Evolutionary conservation across 2,888 invertebrate genomes (phyloP), one percentile per base, ranked within the genome.

Genomic region (Rambutsinella grinnellia): DNA sequence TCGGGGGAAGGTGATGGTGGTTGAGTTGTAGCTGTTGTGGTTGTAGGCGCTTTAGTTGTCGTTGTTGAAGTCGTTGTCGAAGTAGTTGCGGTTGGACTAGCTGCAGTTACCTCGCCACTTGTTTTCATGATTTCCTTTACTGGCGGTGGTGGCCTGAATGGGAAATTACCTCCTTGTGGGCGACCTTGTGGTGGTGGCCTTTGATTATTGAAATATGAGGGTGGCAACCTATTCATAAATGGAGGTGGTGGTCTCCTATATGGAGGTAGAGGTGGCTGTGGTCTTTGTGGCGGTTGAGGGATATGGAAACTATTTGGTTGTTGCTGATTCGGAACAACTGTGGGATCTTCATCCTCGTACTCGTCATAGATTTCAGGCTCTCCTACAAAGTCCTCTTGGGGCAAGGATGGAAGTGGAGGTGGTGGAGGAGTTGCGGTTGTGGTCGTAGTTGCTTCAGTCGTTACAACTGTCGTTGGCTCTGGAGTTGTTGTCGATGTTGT

Each of bases 91-190:
- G 61, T 46, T 21, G 49, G n/a, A n/a, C n/a, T n/a, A n/a, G n/a
- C n/a, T n/a, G n/a, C n/a, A n/a, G n/a, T n/a, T n/a, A n/a, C n/a
- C n/a, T n/a, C n/a, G n/a, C n/a, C 47, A 51, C 3, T 19, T 1
- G 17, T 71, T 21, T 75, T 79, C 68, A 82, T 74, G 13, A 82
- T 60, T 62, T 82, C 79, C 23, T 76, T 69, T 13, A 82, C 81
- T 56, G 82, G 79, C 2, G 82, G 82, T 15, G 80, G 82, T 1
- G 82, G 79, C 15, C 82, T 27, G 61, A 82, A 79, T 3, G 82
- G 82, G 63, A 78, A 82, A 15, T 62, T 72, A 3, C n/a, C 13
- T 5, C 36, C 28, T 10, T 61, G 75, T 26, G 72, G 80, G 8
- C 79, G 53, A 23, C 63, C 63, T 21, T 71, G 72, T 23, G 69